These are phyloP conservation scores for Paramisgurnus dabryanus DNA, from an alignment of 2,113 vertebrate genomes.

Conservation along the genomic window DNA sequence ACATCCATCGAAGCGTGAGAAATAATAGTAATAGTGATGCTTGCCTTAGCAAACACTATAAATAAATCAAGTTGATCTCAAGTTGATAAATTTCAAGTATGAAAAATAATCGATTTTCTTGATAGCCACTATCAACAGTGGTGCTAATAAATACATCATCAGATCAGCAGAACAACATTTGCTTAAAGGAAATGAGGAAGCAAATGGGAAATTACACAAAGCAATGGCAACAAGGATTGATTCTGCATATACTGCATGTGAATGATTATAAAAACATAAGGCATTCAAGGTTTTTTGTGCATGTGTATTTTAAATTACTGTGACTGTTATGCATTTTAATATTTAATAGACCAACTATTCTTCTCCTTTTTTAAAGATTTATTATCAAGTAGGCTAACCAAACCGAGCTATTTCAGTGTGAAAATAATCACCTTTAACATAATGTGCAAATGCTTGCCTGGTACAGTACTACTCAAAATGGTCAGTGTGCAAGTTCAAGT, in stretches of 20 bases:
- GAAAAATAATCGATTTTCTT: neutral
- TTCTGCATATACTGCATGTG: neutral
- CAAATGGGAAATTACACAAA: neutral
- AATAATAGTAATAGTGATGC: no score
- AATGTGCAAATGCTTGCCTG: neutral
- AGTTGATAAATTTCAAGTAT: no score
- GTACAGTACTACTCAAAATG: neutral
- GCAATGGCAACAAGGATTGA: neutral
- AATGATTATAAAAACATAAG: neutral
- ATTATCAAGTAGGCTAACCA: neutral
- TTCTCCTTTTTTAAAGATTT: neutral
- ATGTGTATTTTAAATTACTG: no score
- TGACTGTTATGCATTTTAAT: neutral
- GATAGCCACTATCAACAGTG: no score
- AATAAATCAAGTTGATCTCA: no score
- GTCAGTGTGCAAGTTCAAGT: slow-evolving; percentile 9
- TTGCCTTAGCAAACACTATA: no score
- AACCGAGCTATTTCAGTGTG: slow-evolving; percentile 16
- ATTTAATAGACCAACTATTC: neutral
- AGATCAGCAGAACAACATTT: neutral
- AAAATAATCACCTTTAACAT: slow-evolving; percentile 28
- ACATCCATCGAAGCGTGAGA: no score
- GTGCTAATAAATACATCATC: neutral
- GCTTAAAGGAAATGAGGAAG: slow-evolving; percentile 2
- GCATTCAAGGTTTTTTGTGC: neutral